Percentiles rank a stretch among this genome's conserved stretches.
These are phyloP conservation scores for Acanthurus lineatus DNA, from an alignment of 2,797 vertebrate species.

Conservation along the genomic window DNA sequence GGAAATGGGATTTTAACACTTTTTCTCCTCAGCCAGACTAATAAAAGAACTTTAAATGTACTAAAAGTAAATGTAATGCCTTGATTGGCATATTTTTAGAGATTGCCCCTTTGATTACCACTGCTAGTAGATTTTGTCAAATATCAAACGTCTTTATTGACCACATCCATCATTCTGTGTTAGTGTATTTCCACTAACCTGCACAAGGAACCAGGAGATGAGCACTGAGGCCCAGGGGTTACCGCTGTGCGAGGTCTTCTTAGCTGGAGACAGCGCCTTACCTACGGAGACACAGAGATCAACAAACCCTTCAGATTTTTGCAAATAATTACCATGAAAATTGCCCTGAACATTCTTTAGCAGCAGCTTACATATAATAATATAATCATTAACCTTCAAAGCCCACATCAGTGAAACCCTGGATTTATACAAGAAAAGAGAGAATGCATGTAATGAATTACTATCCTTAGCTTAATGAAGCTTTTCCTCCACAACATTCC, in stretches of 20 bases:
- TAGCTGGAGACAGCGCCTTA: constrained; percentile 85
- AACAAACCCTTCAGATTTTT: neutral
- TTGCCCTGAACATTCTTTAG: neutral
- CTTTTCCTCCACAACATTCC: neutral
- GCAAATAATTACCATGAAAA: neutral
- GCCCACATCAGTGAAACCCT: neutral
- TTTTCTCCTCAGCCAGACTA: neutral
- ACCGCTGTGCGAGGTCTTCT: constrained; percentile 88
- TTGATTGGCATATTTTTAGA: neutral
- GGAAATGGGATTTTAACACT: neutral
- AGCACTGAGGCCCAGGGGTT: constrained; percentile 93
- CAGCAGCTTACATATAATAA: neutral
- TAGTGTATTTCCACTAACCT: constrained; percentile 81
- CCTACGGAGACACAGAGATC: constrained; percentile 80
- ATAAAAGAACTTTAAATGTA: neutral
- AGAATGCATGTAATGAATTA: neutral
- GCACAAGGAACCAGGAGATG: constrained; percentile 92
- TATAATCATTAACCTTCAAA: constrained; percentile 12
- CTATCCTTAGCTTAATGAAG: neutral
- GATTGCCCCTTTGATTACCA: neutral
- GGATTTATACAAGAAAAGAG: neutral
- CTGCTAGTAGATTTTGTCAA: neutral
- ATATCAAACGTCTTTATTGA: neutral
- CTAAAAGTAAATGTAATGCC: neutral
- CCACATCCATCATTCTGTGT: neutral